Conservation (phyloP, 2,797 vertebrate genomes). For the Anabacerthia variegaticeps region DNA sequence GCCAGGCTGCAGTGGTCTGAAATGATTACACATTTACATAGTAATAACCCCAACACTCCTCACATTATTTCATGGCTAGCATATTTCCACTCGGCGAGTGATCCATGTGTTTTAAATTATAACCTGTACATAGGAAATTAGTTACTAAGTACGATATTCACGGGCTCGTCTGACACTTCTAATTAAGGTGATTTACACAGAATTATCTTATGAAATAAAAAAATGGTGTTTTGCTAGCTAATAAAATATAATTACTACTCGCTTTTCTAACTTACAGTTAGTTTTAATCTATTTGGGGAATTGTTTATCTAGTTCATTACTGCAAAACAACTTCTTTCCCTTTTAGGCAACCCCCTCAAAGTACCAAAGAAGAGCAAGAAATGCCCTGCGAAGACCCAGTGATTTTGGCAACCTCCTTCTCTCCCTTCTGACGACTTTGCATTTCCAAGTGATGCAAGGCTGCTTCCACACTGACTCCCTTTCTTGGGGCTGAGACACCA, state of each 20-base stretch:
- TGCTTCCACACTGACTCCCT: not conserved
- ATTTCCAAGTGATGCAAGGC: not conserved
- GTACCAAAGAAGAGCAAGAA: not conserved
- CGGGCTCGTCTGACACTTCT: conserved; percentile 82
- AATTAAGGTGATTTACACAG: conserved; percentile 87
- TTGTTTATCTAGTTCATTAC: conserved; percentile 84
- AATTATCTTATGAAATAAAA: conserved; percentile 86
- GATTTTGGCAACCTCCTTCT: not conserved
- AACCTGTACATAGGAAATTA: conserved; percentile 84
- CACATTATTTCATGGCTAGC: conserved; percentile 79
- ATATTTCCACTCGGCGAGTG: conserved; percentile 77
- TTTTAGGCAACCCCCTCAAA: conserved; percentile 7
- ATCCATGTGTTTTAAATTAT: conserved; percentile 86
- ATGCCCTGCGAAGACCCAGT: not conserved
- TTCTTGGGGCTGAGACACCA: too few relatives aligned
- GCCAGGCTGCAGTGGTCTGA: conserved; percentile 72
- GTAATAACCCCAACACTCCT: conserved; percentile 75
- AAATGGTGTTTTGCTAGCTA: conserved; percentile 80
- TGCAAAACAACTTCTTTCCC: conserved; percentile 74
- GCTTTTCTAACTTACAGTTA: conserved; percentile 83
- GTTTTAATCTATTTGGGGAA: conserved; percentile 87
- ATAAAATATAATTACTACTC: conserved; percentile 84
- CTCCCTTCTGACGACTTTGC: not conserved
- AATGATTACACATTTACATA: conserved; percentile 80
- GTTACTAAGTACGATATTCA: conserved; percentile 82